phyloP scores from a whole-genome alignment of 1,140 invertebrate species.

The Globodera rostochiensis region DNA sequence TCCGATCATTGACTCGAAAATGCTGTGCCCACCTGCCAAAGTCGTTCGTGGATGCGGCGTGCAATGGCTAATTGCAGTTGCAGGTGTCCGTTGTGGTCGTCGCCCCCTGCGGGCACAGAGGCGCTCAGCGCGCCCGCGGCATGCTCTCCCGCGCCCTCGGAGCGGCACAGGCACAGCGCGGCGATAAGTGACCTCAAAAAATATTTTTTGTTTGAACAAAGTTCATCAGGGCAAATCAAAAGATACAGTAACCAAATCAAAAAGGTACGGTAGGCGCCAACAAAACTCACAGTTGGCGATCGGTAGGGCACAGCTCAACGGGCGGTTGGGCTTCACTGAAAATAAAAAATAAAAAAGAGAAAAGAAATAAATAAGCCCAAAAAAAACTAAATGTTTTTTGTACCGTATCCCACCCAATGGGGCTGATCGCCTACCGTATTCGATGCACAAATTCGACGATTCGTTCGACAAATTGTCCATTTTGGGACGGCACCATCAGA shows the following conservation, averaged over 20 bases:
- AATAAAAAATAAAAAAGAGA: conserved; percentile 37
- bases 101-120: neutral
- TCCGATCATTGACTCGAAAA: neutral
- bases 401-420: conserved; percentile 5
- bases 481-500: conserved; percentile 1
- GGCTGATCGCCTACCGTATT: conserved; percentile 10
- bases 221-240: conserved; percentile 65
- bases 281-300: conserved; percentile 11
- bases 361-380: conserved; percentile 8
- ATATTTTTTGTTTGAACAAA: no score
- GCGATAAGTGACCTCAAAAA: conserved; percentile 74
- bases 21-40: neutral
- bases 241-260: no score
- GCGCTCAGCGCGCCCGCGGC: conserved; percentile 12
- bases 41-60: neutral
- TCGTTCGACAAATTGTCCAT: conserved; percentile 5
- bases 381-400: neutral
- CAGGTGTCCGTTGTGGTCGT: neutral
- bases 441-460: conserved; percentile 25
- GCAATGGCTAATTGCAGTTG: conserved; percentile 8
- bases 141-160: conserved; percentile 21
- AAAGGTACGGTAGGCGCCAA: neutral
- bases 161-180: conserved; percentile 46
- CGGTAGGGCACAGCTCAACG: conserved; percentile 4
- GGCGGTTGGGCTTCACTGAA: conserved; percentile 25